Percentiles rank a stretch among this genome's conserved stretches.
These are phyloP conservation scores for Tetragonisca angustula DNA, from an alignment of 2,888 invertebrate genomes.

Conservation along the genomic window DNA sequence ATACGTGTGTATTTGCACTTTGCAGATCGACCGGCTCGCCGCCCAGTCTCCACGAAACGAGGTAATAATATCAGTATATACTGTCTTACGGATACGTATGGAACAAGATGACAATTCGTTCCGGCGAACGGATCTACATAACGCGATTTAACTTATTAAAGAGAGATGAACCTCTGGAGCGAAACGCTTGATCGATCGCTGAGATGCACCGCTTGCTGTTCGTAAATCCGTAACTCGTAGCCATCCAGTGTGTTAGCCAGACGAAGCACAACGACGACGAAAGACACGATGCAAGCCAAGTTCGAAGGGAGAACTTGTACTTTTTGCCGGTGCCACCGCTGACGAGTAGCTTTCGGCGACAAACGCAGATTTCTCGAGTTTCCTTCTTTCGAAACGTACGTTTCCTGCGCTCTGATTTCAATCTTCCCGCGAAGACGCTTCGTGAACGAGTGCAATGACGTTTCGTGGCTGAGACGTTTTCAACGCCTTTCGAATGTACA, in stretches of 20 bases:
- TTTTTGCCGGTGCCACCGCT: no score
- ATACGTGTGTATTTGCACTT: constrained; percentile 30
- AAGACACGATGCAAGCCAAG: neutral
- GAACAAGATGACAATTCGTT: neutral
- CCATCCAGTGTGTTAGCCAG: neutral
- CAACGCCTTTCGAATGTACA: no score
- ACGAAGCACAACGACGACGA: neutral
- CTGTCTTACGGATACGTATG: neutral
- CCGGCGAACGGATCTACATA: neutral
- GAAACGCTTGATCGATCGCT: neutral
- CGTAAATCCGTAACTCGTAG: neutral
- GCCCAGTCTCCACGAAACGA: constrained; percentile 25
- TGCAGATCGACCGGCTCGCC: constrained; percentile 40
- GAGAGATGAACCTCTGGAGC: neutral
- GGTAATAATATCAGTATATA: constrained; percentile 34
- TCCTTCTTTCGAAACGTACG: no score
- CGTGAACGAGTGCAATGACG: no score
- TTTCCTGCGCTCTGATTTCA: no score
- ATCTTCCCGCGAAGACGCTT: no score
- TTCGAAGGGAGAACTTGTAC: no score
- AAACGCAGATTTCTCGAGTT: no score
- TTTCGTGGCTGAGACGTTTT: no score
- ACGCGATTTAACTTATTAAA: neutral
- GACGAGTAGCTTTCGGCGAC: no score
- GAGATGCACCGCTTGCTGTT: neutral